Evolutionary conservation across 2,797 vertebrate genomes (phyloP).

Genomic region (Bovichtus diacanthus): DNA sequence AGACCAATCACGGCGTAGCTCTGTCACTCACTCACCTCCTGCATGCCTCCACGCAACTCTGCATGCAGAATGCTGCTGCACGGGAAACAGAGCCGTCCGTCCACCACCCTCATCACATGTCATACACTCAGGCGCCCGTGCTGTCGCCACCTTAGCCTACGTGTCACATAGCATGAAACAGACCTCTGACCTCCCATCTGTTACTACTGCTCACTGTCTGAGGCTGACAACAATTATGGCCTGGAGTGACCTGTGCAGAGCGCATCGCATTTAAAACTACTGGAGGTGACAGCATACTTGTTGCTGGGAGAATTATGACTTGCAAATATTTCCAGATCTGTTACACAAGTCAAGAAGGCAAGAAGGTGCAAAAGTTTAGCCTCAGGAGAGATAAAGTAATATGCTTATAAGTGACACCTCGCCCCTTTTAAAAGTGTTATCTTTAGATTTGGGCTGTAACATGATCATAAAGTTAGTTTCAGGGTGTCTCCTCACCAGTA

Average conservation of each 20-base stretch:
- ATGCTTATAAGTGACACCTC: neutral
- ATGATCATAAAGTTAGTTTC: conserved; percentile 52
- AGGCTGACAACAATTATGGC: conserved; percentile 23
- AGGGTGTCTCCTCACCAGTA: conserved; percentile 56
- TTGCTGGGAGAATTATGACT: neutral
- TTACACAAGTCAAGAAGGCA: neutral
- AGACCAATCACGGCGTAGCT: conserved; percentile 63
- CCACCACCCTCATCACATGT: conserved; percentile 49
- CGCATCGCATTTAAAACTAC: neutral
- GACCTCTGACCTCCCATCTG: conserved; percentile 53
- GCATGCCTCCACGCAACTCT: conserved; percentile 62
- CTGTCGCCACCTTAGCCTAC: conserved; percentile 70
- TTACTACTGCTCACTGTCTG: conserved; percentile 28
- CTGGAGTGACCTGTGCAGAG: conserved; percentile 1
- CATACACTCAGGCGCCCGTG: conserved; percentile 55
- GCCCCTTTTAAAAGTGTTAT: conserved; percentile 35
- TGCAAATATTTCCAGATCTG: neutral
- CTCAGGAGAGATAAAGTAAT: neutral
- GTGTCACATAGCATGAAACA: conserved; percentile 52
- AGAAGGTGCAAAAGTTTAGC: neutral
- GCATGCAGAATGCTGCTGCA: conserved; percentile 39
- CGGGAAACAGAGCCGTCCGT: conserved; percentile 50
- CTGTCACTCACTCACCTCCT: conserved; percentile 71
- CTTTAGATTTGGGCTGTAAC: conserved; percentile 58
- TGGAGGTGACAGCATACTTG: neutral